Conservation (phyloP, 1,140 invertebrate species). For the Aleiodes sp. region DNA sequence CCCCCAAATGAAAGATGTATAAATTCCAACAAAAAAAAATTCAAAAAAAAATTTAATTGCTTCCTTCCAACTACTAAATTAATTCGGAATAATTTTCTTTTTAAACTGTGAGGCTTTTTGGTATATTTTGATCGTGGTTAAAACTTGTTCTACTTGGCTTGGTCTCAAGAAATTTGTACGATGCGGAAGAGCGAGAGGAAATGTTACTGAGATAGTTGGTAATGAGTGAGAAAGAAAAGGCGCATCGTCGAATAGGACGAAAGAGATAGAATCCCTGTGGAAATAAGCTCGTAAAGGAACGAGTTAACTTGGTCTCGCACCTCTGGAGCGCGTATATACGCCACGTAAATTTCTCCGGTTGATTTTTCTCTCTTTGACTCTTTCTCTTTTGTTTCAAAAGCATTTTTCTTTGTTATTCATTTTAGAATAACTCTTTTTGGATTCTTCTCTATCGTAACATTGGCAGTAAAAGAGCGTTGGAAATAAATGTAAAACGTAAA, state of each 20-base stretch:
- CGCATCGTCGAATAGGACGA: neutral
- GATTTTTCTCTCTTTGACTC: neutral
- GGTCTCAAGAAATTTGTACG: conserved; percentile 41
- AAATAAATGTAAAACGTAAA: conserved; percentile 39
- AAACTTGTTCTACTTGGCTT: conserved; percentile 46
- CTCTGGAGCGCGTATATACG: conserved; percentile 20
- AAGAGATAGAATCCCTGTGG: conserved; percentile 30
- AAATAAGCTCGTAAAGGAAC: conserved; percentile 47
- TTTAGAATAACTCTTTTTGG: too few species aligned
- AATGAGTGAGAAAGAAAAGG: neutral
- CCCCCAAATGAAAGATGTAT: too few species aligned
- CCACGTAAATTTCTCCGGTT: neutral
- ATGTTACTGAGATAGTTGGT: neutral
- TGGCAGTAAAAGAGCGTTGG: neutral
- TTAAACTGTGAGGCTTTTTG: neutral
- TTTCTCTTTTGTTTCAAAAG: neutral
- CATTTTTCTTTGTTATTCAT: too few species aligned
- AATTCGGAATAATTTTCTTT: neutral
- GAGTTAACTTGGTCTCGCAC: conserved; percentile 42
- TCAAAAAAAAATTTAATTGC: too few species aligned
- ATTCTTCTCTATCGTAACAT: conserved; percentile 2
- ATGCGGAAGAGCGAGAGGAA: conserved; percentile 10
- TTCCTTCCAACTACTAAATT: too few species aligned
- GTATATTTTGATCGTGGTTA: conserved; percentile 19
- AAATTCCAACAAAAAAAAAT: neutral